Base-by-base conservation (phyloP, 2,797 vertebrate genomes). In the Poecilia picta region DNA sequence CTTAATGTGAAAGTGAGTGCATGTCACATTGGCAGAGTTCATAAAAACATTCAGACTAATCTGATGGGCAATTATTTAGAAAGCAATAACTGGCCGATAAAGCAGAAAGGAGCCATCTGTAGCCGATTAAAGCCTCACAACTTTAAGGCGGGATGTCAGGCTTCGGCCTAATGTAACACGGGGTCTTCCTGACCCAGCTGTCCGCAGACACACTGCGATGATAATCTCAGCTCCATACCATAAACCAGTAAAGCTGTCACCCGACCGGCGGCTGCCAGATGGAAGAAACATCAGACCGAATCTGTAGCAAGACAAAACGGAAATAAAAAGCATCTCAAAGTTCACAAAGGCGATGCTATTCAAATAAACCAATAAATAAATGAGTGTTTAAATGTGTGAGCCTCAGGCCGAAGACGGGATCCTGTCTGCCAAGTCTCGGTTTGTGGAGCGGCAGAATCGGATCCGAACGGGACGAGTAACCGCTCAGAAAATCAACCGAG, bases 301-400 rank as follows among this genome's bases (percentile, higher is more conserved):
- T 71, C 18, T 71, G 68, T 18, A 71, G 68, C 36, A 79, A 87
- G 81, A 90, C 83, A 87, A 91, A 91, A 89, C 81, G 79, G 90
- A 88, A 90, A 92, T 78, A 93, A 86, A 86, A 92, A 87, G n/a
- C 68, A 7, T 81, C 84, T 93, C 87, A 93, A 92, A 89, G 92
- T 92, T 93, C 89, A 91, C 87, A 93, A 92, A 83, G 84, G 89
- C 82, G 87, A 84, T 89, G 87, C 88, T 91, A 83, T 92, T 93
- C 82, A 94, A 90, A 92, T 91, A 90, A 92, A 90, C 87, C 88
- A 91, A 92, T 93, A 91, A 90, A 93, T 93, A 94, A 95, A 94
- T 92, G 86, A 90, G 85, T 88, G 89, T 87, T 87, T 83, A 92
- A 93, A 89, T 90, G 87, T 87, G 88, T 88, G 70, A 77, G 88